Base-by-base conservation (phyloP, 1,140 invertebrate species). In the Trichogramma pretiosum region DNA sequence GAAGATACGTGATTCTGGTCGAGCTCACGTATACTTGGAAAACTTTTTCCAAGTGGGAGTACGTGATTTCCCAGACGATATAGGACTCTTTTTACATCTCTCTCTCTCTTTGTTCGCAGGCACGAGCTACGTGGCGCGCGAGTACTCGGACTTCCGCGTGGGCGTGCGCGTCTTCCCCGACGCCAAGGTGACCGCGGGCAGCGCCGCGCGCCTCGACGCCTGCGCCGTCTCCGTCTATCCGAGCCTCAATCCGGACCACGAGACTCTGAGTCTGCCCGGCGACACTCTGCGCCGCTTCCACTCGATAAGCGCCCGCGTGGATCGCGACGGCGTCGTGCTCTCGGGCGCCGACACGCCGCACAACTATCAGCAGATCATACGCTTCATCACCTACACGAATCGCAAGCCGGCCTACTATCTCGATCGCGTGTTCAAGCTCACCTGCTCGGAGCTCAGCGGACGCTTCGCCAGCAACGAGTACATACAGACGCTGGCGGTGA, bases 381-480 rank as follows among this genome's bases (percentile, higher is more conserved):
- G 84, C 21, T 81, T 91, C 54, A 86, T 97, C 35, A 82, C 88
- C 47, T 98, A 97, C 73, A 89, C 87, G 55, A 95, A 94, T 68
- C 85, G 85, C 54, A 93, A 94, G 60, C 89, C 92, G 7, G 90
- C 91, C 3, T 93, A 93, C 65, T 93, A 94, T 66, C 73, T 97
- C 32, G 94, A 94, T 70, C 80, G 89, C 50, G 90, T 92, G 1
- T 96, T 98, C 72, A 93, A 94, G 62, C 73, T 98, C 3, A 85
- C 86, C 24, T 98, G 94, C 68, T 91, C 90, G 5, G 90, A 95
- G 68, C 75, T 95, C 34, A 94, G 88, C 72, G 89, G 88, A 1
- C 77, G 92, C 16, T 95, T 94, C 70, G 85, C 86, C 42, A 94
- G 89, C 67, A 94, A 95, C 70, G 90, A 95, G 74, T 93, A 94